These are phyloP conservation scores for Drosophila nannoptera DNA, from an alignment of 1,140 invertebrate genomes.

Conservation along the genomic window DNA sequence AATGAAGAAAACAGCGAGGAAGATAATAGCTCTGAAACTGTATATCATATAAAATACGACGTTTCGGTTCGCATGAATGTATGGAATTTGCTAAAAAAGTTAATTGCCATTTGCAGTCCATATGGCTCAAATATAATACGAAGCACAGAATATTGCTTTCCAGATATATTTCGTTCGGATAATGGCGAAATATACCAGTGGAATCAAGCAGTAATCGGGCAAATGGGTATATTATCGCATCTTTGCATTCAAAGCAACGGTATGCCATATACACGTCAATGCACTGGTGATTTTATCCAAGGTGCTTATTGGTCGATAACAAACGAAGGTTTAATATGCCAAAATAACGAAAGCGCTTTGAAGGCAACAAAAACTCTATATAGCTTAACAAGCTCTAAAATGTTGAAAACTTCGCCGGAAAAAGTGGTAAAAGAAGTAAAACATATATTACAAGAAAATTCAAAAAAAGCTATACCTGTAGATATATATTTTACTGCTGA, in stretches of 20 bases:
- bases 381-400: conserved; percentile 32
- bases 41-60: conserved; percentile 29
- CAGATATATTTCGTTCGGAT: conserved; percentile 25
- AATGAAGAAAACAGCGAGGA: conserved; percentile 44
- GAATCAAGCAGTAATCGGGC: conserved; percentile 42
- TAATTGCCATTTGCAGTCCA: conserved; percentile 7
- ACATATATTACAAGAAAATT: conserved; percentile 45
- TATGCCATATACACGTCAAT: conserved; percentile 52
- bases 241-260: conserved; percentile 65
- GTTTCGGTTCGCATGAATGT: conserved; percentile 24
- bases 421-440: conserved; percentile 36
- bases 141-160: conserved; percentile 70
- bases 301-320: conserved; percentile 60
- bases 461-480: conserved; percentile 78
- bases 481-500: conserved; percentile 81
- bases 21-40: conserved; percentile 29
- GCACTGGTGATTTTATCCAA: conserved; percentile 62
- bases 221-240: conserved; percentile 34
- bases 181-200: conserved; percentile 44
- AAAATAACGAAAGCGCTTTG: not conserved
- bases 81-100: conserved; percentile 23
- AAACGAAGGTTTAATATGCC: conserved; percentile 14
- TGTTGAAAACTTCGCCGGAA: conserved; percentile 26
- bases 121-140: conserved; percentile 14
- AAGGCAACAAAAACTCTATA: conserved; percentile 48